Percentiles rank a stretch among this genome's conserved stretches.
These are phyloP conservation scores for Tylochromis polylepis DNA, from an alignment of 2,113 vertebrate species.

Conservation along the genomic window DNA sequence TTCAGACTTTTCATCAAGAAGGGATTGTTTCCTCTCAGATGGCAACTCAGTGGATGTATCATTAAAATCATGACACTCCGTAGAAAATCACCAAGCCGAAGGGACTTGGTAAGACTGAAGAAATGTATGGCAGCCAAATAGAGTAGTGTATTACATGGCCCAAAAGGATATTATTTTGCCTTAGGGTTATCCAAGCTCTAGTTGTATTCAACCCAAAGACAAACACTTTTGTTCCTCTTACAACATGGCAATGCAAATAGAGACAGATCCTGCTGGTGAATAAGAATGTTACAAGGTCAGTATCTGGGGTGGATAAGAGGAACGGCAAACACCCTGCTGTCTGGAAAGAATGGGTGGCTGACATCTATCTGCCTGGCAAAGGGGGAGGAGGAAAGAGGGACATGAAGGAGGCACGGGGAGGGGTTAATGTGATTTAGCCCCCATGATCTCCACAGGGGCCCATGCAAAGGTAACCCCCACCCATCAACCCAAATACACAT, in stretches of 20 bases:
- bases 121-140: conserved; percentile 1
- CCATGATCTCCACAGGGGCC: conserved; percentile 52
- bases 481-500: conserved; percentile 25
- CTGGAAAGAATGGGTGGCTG: conserved; percentile 53
- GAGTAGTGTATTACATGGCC: neutral
- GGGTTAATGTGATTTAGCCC: conserved; percentile 61
- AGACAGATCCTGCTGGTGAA: conserved; percentile 38
- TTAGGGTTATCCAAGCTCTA: conserved; percentile 17
- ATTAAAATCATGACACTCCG: neutral
- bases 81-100: neutral
- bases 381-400: conserved; percentile 11
- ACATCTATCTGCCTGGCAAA: conserved; percentile 50
- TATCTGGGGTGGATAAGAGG: conserved; percentile 57
- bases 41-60: neutral
- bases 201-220: conserved; percentile 18
- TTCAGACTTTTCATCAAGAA: conserved; percentile 8
- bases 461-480: conserved; percentile 33
- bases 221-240: conserved; percentile 37
- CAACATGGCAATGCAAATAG: conserved; percentile 42
- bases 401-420: neutral
- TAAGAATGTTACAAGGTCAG: conserved; percentile 42
- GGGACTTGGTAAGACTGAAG: neutral
- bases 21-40: conserved; percentile 3
- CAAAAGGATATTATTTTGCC: conserved; percentile 25
- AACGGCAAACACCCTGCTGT: conserved; percentile 63